Evolutionary conservation across 2,113 vertebrate species (phyloP).

Genomic region (Ahaetulla prasina): DNA sequence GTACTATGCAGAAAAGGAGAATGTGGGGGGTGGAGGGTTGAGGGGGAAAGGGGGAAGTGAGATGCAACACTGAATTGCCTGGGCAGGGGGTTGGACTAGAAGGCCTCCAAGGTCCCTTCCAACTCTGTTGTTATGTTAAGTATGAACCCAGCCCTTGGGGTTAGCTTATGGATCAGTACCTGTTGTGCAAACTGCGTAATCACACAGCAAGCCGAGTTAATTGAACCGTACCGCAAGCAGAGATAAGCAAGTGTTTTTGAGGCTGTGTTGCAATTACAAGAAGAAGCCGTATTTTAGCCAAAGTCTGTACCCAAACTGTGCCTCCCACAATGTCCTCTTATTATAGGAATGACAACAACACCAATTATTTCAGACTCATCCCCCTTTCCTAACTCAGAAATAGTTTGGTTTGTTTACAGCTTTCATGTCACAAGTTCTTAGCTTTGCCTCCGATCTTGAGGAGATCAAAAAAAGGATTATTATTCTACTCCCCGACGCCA

Average conservation of each 20-base stretch:
- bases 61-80: not conserved
- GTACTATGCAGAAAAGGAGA: too few species aligned
- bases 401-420: not conserved
- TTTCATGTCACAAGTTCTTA: too few species aligned
- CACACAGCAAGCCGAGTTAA: too few species aligned
- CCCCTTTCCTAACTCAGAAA: not conserved
- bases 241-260: not conserved
- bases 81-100: too few species aligned
- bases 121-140: too few species aligned
- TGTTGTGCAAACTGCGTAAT: not conserved
- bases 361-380: not conserved
- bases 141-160: not conserved
- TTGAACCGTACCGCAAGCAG: too few species aligned
- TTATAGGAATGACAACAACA: not conserved
- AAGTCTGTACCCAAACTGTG: not conserved
- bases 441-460: too few species aligned
- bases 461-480: too few species aligned
- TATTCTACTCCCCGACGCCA: too few species aligned
- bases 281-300: not conserved
- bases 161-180: not conserved
- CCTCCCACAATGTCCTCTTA: not conserved
- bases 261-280: not conserved
- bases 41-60: too few species aligned
- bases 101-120: too few species aligned
- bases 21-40: too few species aligned